Evolutionary conservation across 2,113 vertebrate species (phyloP), one percentile per base, ranked within the genome.

Genomic region (Nerophis lumbriciformis): DNA sequence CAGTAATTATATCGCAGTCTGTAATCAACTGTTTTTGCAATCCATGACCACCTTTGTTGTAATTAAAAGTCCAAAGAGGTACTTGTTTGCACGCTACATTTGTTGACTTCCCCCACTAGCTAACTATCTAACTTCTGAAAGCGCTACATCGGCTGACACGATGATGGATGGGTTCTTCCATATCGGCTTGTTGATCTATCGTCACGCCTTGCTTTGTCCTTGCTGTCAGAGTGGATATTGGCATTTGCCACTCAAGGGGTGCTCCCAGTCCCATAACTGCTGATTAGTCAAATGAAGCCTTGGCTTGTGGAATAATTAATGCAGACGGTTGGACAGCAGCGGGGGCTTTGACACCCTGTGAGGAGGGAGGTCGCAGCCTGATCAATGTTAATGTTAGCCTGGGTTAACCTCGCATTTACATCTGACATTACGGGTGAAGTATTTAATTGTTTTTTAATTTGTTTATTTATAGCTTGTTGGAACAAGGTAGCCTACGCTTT

Each of bases 211-310:
- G 73, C 53, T 53, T 59, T 64, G 56, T 61, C 61, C 67, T 61
- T 15, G n/a, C 68, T 15, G 52, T 53, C 61, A 68, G 79, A 90
- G 88, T 86, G 85, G 81, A 87, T 96, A 96, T 96, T 95, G 94
- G 90, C 94, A 93, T 95, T 96, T 96, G 92, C 92, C 94, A 92
- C 88, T 95, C 93, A 94, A 85, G 75, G 75, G 66, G 77, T 67
- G 71, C 76, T 83, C 86, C 83, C 81, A 86, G 90, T 85, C 83
- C 89, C 63, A 51, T 73, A 88, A 88, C 82, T 93, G 91, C 90
- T 92, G 93, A 93, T 94, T 93, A 96, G 90, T 91, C 90, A 92
- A 95, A 96, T 91, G 90, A 77, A 73, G 58, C 69, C 83, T 7
- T 82, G 81, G 84, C 78, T 84, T 88, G 68, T 62, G 76, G 78